Percentiles rank a stretch among this genome's conserved stretches.
These are phyloP conservation scores for Scaptomyza graminum DNA, from an alignment of 1,140 invertebrate genomes.

Conservation along the genomic window DNA sequence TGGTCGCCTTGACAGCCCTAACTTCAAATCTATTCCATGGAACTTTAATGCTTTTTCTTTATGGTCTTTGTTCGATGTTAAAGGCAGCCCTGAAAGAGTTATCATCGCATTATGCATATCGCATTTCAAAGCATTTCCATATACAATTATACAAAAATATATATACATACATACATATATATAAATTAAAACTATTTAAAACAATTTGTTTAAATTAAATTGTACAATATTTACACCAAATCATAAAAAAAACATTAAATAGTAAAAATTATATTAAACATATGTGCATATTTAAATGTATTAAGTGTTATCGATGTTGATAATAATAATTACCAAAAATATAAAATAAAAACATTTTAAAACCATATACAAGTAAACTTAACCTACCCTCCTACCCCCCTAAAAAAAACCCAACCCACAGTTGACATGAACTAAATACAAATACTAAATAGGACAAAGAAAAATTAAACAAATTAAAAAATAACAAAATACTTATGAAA, in stretches of 20 bases:
- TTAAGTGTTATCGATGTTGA: constrained; percentile 77
- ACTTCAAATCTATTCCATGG: no score
- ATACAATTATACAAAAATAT: constrained; percentile 45
- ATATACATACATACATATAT: constrained; percentile 32
- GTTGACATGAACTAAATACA: constrained; percentile 11
- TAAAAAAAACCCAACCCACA: constrained; percentile 35
- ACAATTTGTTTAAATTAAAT: no score
- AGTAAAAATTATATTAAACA: constrained; percentile 34
- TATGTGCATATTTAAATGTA: constrained; percentile 38
- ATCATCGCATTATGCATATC: constrained; percentile 42
- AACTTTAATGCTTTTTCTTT: no score
- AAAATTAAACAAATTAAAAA: constrained; percentile 1
- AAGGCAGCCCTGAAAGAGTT: not conserved
- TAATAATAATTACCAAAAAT: constrained; percentile 64
- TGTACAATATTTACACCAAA: constrained; percentile 53
- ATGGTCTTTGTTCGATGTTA: not conserved
- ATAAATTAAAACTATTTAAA: constrained; percentile 16
- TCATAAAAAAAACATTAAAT: constrained; percentile 41
- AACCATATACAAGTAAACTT: constrained; percentile 12
- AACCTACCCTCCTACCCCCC: constrained; percentile 10
- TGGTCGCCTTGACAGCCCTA: not conserved
- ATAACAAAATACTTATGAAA: constrained; percentile 8
- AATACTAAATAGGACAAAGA: not conserved
- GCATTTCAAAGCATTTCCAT: constrained; percentile 6
- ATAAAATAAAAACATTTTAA: constrained; percentile 52